Percentiles rank a stretch among this genome's conserved stretches.
phyloP scores from a whole-genome alignment of 1,140 invertebrate genomes.

The Chrysopa pallens region DNA sequence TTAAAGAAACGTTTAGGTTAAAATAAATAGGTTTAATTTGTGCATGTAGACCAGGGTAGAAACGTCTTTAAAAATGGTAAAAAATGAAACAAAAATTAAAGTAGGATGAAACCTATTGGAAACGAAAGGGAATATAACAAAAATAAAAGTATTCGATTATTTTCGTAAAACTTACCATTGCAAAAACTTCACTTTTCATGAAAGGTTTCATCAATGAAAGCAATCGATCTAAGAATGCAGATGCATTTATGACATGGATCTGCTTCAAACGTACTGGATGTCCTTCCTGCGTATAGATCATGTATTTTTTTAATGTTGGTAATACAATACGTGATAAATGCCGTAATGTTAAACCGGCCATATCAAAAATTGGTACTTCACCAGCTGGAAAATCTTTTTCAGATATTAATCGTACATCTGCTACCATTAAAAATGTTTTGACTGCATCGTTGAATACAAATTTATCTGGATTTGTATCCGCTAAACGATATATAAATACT shows the following conservation, averaged over 20 bases:
- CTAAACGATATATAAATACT: slow-evolving; percentile 35
- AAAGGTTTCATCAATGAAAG: slow-evolving; percentile 41
- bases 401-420: slow-evolving; percentile 38
- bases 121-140: too few species aligned
- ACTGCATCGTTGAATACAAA: slow-evolving; percentile 46
- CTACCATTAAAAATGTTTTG: slow-evolving; percentile 48
- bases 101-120: too few species aligned
- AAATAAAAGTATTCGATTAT: too few species aligned
- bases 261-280: slow-evolving; percentile 54
- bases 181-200: slow-evolving; percentile 40
- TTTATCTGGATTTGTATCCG: slow-evolving; percentile 34
- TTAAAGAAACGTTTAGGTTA: slow-evolving; percentile 3
- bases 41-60: too few species aligned
- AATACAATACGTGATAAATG: slow-evolving; percentile 42
- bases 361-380: slow-evolving; percentile 51
- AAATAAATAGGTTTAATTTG: too few species aligned
- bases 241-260: slow-evolving; percentile 50
- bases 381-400: slow-evolving; percentile 33
- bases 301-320: slow-evolving; percentile 41
- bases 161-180: slow-evolving; percentile 30
- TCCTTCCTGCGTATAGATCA: slow-evolving; percentile 50
- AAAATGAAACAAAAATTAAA: too few species aligned
- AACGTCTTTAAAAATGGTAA: too few species aligned
- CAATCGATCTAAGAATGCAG: slow-evolving; percentile 39
- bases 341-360: slow-evolving; percentile 36